These are phyloP conservation scores for Prinia subflava DNA, from an alignment of 2,113 vertebrate genomes.

Conservation along the genomic window DNA sequence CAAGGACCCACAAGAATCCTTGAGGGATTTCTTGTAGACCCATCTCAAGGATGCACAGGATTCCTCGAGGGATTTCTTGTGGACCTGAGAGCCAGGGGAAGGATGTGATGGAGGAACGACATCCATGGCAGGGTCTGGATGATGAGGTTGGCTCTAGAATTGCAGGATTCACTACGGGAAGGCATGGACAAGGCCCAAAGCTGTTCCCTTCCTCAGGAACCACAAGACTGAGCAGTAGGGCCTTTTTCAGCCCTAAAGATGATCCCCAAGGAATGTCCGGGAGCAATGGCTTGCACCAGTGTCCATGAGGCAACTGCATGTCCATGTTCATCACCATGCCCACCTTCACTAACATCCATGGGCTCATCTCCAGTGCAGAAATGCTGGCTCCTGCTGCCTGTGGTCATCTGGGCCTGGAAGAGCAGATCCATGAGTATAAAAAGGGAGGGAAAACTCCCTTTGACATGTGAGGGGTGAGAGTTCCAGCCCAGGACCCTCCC, in stretches of 20 bases:
- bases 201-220: not conserved
- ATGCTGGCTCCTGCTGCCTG: not conserved
- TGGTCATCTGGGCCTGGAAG: not conserved
- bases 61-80: not conserved
- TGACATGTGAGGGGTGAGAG: not conserved
- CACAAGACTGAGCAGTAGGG: not conserved
- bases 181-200: fast-evolving
- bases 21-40: not conserved
- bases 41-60: not conserved
- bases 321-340: not conserved
- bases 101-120: fast-evolving
- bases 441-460: not conserved
- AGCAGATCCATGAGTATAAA: not conserved
- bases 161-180: not conserved
- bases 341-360: not conserved
- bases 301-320: not conserved
- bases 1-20: not conserved
- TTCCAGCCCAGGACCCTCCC: not conserved
- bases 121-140: not conserved
- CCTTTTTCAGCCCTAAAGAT: not conserved
- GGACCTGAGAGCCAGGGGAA: not conserved
- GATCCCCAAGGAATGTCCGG: not conserved
- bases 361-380: not conserved
- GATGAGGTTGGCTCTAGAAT: not conserved
- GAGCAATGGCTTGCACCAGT: not conserved